phyloP scores from a whole-genome alignment of 1,140 invertebrate genomes.

The Monochamus saltuarius region DNA sequence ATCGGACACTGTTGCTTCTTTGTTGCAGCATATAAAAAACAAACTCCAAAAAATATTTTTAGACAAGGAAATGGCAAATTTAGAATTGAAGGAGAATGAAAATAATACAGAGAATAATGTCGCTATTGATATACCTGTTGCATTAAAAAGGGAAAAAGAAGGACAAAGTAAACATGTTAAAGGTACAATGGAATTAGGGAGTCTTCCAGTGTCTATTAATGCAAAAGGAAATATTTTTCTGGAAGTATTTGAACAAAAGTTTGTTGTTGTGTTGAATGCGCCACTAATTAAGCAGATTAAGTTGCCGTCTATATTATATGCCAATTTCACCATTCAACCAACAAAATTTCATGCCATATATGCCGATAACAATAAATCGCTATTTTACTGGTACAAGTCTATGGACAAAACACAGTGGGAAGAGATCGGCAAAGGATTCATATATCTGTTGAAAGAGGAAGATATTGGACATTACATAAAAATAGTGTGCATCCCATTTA shows the following conservation, averaged over 20 bases:
- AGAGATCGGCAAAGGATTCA: constrained; percentile 57
- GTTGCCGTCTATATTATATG: constrained; percentile 69
- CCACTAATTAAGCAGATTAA: constrained; percentile 67
- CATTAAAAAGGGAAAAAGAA: not conserved
- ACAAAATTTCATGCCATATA: constrained; percentile 64
- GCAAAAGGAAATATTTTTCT: not conserved
- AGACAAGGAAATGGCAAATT: constrained; percentile 14
- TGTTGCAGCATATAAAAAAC: constrained; percentile 25
- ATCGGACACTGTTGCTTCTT: constrained; percentile 20
- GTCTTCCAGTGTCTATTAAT: not conserved
- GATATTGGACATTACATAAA: constrained; percentile 70
- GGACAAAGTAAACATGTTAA: constrained; percentile 15
- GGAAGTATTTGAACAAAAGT: constrained; percentile 52
- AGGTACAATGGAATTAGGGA: constrained; percentile 9
- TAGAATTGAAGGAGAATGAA: not conserved
- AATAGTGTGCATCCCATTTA: constrained; percentile 61
- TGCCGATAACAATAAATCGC: constrained; percentile 57
- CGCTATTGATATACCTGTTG: constrained; percentile 5
- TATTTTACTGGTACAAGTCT: constrained; percentile 67
- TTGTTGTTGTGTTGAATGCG: constrained; percentile 68
- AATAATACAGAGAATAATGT: not conserved
- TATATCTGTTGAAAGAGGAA: constrained; percentile 56
- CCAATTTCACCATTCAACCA: constrained; percentile 74
- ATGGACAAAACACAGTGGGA: constrained; percentile 57
- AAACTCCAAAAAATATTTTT: constrained; percentile 26